A percentile compares a stretch with the other conserved stretches of the same genome.
Evolutionary conservation across 2,888 invertebrate genomes (phyloP).

Genomic region (Pollenia amentaria): DNA sequence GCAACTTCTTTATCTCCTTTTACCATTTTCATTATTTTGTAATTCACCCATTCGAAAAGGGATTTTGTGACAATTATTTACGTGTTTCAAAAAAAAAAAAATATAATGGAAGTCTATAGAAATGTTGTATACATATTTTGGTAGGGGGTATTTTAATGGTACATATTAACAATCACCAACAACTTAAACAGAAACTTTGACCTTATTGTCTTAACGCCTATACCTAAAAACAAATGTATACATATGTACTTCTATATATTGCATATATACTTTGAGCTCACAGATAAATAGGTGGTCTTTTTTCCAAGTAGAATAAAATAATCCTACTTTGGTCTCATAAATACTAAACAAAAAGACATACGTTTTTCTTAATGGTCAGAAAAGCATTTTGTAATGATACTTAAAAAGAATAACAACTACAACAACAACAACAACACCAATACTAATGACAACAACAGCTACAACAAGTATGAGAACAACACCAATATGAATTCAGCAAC

Average conservation of each 20-base stretch:
- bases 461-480: slow-evolving; percentile 26
- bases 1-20: not conserved
- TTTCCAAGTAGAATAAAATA: slow-evolving; percentile 40
- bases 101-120: slow-evolving; percentile 44
- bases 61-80: slow-evolving; percentile 75
- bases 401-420: slow-evolving; percentile 65
- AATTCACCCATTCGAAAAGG: slow-evolving; percentile 47
- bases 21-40: slow-evolving; percentile 11
- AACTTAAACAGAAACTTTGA: slow-evolving; percentile 51
- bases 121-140: slow-evolving; percentile 11
- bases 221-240: slow-evolving; percentile 4
- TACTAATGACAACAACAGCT: not conserved
- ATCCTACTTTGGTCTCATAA: slow-evolving; percentile 67
- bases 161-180: slow-evolving; percentile 37
- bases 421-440: not conserved
- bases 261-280: not conserved
- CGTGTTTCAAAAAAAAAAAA: slow-evolving; percentile 57
- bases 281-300: slow-evolving; percentile 38
- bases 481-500: slow-evolving; percentile 31
- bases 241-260: not conserved
- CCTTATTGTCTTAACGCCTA: slow-evolving; percentile 51
- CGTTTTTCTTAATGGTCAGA: slow-evolving; percentile 73
- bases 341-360: slow-evolving; percentile 59
- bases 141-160: slow-evolving; percentile 29
- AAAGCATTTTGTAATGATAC: slow-evolving; percentile 74